These are phyloP conservation scores for Typhlichthys eigenmanni DNA, from an alignment of 2,797 vertebrate genomes.

Conservation along the genomic window DNA sequence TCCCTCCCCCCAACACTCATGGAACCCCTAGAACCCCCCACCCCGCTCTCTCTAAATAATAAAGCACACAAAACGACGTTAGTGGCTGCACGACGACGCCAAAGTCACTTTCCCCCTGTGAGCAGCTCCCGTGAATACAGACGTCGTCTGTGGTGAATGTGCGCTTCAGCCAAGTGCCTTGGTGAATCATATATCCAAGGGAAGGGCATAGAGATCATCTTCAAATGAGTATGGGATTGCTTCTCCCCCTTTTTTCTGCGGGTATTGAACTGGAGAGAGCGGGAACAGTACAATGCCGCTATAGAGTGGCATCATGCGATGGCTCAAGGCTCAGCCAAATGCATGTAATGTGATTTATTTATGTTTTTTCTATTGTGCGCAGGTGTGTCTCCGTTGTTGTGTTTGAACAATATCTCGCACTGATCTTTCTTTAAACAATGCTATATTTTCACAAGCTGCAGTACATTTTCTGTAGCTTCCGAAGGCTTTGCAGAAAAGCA, in stretches of 20 bases:
- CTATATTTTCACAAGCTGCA: background rate
- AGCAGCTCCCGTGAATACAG: slow-evolving; percentile 27
- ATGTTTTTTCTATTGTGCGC: background rate
- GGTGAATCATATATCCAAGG: slow-evolving; percentile 11
- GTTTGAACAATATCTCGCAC: background rate
- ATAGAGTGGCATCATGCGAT: background rate
- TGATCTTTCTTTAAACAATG: background rate
- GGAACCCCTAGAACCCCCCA: slow-evolving; percentile 2
- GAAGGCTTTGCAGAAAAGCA: too few species aligned
- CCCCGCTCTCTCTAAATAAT: too few species aligned
- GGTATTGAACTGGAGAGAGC: slow-evolving; percentile 3
- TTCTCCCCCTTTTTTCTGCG: background rate
- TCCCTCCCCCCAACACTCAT: slow-evolving; percentile 15
- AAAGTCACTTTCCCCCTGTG: slow-evolving; percentile 26
- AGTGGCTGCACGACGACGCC: slow-evolving; percentile 6
- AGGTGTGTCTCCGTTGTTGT: background rate
- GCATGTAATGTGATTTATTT: background rate
- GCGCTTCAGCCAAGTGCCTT: slow-evolving; percentile 14
- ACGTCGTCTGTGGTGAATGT: slow-evolving; percentile 24
- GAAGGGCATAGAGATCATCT: slow-evolving; percentile 9
- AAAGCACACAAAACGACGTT: background rate
- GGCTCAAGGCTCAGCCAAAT: background rate
- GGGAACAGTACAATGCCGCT: background rate
- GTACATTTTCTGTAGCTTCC: too few species aligned
- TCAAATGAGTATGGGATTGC: slow-evolving; percentile 8